A percentile compares a stretch with the other conserved stretches of the same genome.
Conservation (phyloP, 2,888 invertebrate species). For the Allolobophora icterica region DNA sequence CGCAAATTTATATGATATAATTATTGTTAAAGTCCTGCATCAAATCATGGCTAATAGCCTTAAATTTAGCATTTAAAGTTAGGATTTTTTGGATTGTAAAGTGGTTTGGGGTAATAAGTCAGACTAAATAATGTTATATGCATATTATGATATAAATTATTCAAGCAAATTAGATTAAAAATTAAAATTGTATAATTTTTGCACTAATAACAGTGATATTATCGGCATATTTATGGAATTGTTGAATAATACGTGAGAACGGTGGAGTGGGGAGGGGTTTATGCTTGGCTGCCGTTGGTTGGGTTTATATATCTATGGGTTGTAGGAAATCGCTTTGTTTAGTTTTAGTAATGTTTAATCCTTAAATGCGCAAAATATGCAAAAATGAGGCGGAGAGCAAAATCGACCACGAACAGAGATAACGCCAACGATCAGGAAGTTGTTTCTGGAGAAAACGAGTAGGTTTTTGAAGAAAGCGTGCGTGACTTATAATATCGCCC, state of each 20-base stretch:
- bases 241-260: not conserved
- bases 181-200: not conserved
- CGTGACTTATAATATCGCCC: not conserved
- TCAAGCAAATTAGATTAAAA: not conserved
- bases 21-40: not conserved
- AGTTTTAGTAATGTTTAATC: not conserved
- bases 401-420: not conserved
- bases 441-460: slow-evolving; percentile 13
- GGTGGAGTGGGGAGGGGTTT: not conserved
- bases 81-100: no score
- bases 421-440: not conserved
- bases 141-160: not conserved
- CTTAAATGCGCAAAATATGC: not conserved
- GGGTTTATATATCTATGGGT: not conserved
- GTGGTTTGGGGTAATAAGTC: not conserved
- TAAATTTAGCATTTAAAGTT: not conserved
- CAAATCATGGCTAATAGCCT: not conserved
- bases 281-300: not conserved
- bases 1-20: not conserved
- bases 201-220: not conserved
- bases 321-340: not conserved
- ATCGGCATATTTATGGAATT: not conserved
- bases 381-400: slow-evolving; percentile 22
- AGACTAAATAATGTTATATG: not conserved
- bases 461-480: not conserved